These are phyloP conservation scores for Catocala fraxini DNA, from an alignment of 2,888 invertebrate genomes.

Conservation along the genomic window DNA sequence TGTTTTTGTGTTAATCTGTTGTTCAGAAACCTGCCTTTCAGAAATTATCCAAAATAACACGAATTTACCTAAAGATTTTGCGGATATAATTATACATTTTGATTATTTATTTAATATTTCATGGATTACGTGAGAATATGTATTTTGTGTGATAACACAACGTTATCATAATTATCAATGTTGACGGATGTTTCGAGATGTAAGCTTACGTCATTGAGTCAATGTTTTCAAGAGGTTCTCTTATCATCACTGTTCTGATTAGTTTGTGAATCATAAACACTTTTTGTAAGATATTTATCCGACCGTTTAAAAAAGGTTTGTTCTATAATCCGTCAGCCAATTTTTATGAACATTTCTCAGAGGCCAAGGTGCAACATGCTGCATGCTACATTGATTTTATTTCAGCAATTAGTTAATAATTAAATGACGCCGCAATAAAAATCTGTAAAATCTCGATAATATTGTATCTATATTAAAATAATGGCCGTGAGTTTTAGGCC, in stretches of 20 bases:
- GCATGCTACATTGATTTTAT: neutral
- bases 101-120: neutral
- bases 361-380: neutral
- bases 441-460: no score
- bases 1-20: no score
- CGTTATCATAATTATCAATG: slow-evolving; percentile 12
- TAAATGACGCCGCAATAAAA: neutral
- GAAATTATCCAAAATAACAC: no score
- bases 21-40: no score
- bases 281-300: slow-evolving; percentile 7
- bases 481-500: no score
- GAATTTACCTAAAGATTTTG: no score
- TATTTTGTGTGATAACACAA: slow-evolving; percentile 5
- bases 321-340: no score
- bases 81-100: no score
- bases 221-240: slow-evolving; percentile 12
- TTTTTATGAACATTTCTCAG: neutral
- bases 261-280: slow-evolving; percentile 8
- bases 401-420: neutral
- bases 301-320: neutral
- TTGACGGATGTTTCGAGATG: slow-evolving; percentile 9
- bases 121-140: slow-evolving; percentile 8
- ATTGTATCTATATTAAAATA: no score
- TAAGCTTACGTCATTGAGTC: neutral
- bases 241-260: slow-evolving; percentile 9